Evolutionary conservation across 2,797 vertebrate genomes (phyloP).

Genomic region (Tapera naevia): DNA sequence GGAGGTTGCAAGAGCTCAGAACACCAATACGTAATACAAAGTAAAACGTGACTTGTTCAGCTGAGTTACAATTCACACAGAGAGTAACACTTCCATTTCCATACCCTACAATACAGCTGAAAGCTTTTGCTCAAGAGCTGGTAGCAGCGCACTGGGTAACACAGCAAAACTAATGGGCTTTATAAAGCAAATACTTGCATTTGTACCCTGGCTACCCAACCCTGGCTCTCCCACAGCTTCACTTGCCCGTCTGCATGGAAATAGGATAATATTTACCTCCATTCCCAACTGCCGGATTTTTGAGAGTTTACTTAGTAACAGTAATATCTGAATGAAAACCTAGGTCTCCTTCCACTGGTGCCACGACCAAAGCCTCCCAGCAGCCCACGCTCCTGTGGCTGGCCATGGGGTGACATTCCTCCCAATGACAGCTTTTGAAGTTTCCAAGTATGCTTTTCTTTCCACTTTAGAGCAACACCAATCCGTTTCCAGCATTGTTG

Average conservation of each 20-base stretch:
- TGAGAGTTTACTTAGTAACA: neutral
- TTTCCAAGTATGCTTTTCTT: slow-evolving; percentile 23
- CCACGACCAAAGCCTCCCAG: neutral
- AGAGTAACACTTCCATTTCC: neutral
- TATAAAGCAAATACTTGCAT: neutral
- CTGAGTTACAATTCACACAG: neutral
- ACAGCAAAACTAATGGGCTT: neutral
- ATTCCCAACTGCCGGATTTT: neutral
- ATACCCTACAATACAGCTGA: neutral
- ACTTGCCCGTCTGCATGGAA: neutral
- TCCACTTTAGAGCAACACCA: slow-evolving; percentile 5
- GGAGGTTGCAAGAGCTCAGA: neutral
- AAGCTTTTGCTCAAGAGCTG: neutral
- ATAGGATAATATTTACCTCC: neutral
- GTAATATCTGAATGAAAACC: neutral
- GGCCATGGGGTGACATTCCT: neutral
- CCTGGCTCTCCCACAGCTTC: neutral
- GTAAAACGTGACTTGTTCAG: neutral
- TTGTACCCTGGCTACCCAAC: neutral
- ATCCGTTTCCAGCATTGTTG: slow-evolving; percentile 32
- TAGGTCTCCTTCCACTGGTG: neutral
- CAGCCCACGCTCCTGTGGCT: neutral
- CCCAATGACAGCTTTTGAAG: neutral
- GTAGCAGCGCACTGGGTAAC: neutral
- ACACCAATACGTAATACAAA: neutral